phyloP scores from a whole-genome alignment of 2,888 invertebrate genomes.

The Stegana nigrithorax region DNA sequence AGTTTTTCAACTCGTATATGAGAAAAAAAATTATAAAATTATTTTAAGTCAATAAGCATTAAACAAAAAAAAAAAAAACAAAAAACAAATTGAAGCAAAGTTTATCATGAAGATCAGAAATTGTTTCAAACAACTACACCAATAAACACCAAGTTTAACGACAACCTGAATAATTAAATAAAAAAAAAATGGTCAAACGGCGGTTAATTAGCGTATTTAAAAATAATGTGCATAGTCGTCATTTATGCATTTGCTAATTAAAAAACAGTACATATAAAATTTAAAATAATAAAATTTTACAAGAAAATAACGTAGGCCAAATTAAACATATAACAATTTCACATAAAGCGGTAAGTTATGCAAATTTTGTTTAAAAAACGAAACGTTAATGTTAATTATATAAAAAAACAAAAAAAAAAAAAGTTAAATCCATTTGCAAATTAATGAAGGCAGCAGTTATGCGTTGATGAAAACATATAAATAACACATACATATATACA shows the following conservation, averaged over 20 bases:
- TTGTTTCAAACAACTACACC: slow-evolving; percentile 16
- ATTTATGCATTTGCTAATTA: slow-evolving; percentile 4
- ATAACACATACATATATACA: slow-evolving; percentile 12
- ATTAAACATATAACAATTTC: slow-evolving; percentile 2
- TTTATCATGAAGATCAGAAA: too few species aligned
- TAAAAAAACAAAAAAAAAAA: background rate
- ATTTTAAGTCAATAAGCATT: slow-evolving; percentile 33
- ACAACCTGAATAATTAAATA: background rate
- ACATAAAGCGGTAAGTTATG: too few species aligned
- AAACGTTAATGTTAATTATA: background rate
- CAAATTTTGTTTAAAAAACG: background rate
- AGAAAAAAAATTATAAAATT: slow-evolving; percentile 39
- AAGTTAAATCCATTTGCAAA: background rate
- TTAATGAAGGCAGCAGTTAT: background rate
- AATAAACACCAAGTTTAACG: slow-evolving; percentile 12
- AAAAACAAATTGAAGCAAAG: slow-evolving; percentile 23
- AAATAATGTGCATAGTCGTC: slow-evolving; percentile 5
- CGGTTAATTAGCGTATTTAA: background rate
- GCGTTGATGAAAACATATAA: background rate
- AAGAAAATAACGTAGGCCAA: slow-evolving; percentile 35
- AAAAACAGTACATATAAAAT: slow-evolving; percentile 26
- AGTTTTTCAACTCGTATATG: slow-evolving; percentile 48
- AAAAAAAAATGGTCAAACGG: background rate
- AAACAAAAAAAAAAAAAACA: slow-evolving; percentile 27
- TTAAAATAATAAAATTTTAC: slow-evolving; percentile 17